A percentile compares a stretch with the other conserved stretches of the same genome.
phyloP scores from a whole-genome alignment of 1,140 invertebrate species.

The Cataglyphis hispanica region DNA sequence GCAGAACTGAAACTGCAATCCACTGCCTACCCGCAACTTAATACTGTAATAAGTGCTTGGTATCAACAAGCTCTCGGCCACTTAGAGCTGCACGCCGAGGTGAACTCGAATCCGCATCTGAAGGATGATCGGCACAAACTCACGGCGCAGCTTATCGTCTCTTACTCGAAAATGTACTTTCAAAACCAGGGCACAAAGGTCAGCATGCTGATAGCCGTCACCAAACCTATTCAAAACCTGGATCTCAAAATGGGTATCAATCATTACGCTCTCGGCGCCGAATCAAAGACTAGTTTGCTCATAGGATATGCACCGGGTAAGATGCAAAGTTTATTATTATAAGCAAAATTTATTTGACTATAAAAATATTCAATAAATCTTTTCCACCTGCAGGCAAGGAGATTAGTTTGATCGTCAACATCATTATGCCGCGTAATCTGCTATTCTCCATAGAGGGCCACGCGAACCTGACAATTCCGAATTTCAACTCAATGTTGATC shows the following conservation, averaged over 20 bases:
- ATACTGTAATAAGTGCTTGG: slow-evolving; percentile 90
- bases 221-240: slow-evolving; percentile 85
- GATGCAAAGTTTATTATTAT: not conserved
- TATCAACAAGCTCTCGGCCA: slow-evolving; percentile 88
- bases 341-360: not conserved
- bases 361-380: not conserved
- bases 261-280: slow-evolving; percentile 79
- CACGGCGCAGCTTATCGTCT: slow-evolving; percentile 86
- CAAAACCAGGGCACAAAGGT: slow-evolving; percentile 84
- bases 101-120: slow-evolving; percentile 86
- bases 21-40: slow-evolving; percentile 91
- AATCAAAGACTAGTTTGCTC: slow-evolving; percentile 81
- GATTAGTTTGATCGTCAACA: slow-evolving; percentile 86
- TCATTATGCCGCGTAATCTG: slow-evolving; percentile 86
- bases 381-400: slow-evolving; percentile 86
- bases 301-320: slow-evolving; percentile 86
- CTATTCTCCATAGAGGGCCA: slow-evolving; percentile 88
- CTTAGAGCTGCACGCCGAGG: slow-evolving; percentile 86
- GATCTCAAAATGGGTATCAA: slow-evolving; percentile 85
- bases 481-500: slow-evolving; percentile 88
- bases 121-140: slow-evolving; percentile 87
- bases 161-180: slow-evolving; percentile 86
- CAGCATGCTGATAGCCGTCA: slow-evolving; percentile 83
- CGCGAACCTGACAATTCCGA: slow-evolving; percentile 88
- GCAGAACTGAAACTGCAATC: slow-evolving; percentile 90